A percentile compares a stretch with the other conserved stretches of the same genome.
These are phyloP conservation scores for Dallia pectoralis DNA, from an alignment of 2,797 vertebrate species.

Conservation along the genomic window DNA sequence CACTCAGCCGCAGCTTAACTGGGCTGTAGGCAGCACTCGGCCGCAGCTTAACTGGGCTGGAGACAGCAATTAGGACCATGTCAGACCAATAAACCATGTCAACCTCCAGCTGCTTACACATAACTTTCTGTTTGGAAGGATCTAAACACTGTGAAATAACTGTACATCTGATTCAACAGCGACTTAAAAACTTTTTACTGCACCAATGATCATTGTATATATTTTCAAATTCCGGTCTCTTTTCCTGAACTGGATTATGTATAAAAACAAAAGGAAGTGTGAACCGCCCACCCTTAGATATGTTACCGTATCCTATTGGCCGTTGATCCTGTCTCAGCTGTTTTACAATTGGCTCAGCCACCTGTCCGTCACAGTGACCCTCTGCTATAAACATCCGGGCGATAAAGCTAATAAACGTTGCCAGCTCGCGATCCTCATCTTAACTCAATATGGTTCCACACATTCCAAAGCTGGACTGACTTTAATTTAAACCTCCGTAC, in stretches of 20 bases:
- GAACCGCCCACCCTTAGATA: background rate
- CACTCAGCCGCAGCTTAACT: too few species aligned
- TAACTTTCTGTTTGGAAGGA: too few species aligned
- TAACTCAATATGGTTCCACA: background rate
- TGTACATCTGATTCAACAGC: background rate
- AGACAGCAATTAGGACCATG: background rate
- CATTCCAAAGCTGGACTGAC: background rate
- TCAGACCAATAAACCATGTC: background rate
- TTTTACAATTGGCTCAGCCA: background rate
- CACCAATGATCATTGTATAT: too few species aligned
- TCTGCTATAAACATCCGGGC: background rate
- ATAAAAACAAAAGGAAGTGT: too few species aligned
- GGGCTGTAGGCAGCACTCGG: too few species aligned
- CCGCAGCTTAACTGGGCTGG: background rate
- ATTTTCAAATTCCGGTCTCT: too few species aligned
- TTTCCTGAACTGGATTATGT: too few species aligned
- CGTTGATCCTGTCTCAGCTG: background rate
- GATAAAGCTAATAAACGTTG: background rate
- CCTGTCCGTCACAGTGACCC: background rate
- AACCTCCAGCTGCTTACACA: background rate
- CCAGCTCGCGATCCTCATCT: background rate
- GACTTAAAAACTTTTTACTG: background rate
- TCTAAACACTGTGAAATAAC: background rate
- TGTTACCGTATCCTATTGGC: background rate
- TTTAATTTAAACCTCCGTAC: background rate